phyloP scores from a whole-genome alignment of 2,888 invertebrate genomes.

The Nephrotoma appendiculata region DNA sequence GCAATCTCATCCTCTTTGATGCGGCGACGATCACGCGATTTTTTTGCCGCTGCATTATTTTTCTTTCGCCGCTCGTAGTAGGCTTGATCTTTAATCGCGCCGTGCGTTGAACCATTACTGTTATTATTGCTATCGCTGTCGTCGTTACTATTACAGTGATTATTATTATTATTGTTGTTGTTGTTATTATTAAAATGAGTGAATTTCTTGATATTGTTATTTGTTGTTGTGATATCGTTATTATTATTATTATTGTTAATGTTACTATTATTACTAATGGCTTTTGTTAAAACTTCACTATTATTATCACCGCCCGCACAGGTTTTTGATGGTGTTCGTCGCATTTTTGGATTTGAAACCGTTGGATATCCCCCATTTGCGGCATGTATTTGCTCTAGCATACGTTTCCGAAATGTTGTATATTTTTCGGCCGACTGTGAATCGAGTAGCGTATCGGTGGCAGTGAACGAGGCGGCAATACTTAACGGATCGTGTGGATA shows the following conservation, averaged over 20 bases:
- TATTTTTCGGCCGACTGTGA: slow-evolving; percentile 51
- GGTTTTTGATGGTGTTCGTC: slow-evolving; percentile 34
- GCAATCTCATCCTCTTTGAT: slow-evolving; percentile 87
- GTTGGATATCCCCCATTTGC: slow-evolving; percentile 42
- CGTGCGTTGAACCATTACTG: slow-evolving; percentile 8
- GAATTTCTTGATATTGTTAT: slow-evolving; percentile 8
- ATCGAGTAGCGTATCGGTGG: slow-evolving; percentile 36
- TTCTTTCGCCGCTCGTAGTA: slow-evolving; percentile 80
- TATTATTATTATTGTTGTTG: slow-evolving; percentile 13
- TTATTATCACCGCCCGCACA: slow-evolving; percentile 8
- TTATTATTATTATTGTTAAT: slow-evolving; percentile 17
- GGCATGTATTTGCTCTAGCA: slow-evolving; percentile 49
- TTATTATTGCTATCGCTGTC: slow-evolving; percentile 14
- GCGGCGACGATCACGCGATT: slow-evolving; percentile 78
- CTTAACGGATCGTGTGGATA: slow-evolving; percentile 55
- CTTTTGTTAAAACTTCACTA: not conserved
- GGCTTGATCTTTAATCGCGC: slow-evolving; percentile 49
- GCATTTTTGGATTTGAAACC: slow-evolving; percentile 55
- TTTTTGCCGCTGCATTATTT: slow-evolving; percentile 91
- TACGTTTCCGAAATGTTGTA: slow-evolving; percentile 51
- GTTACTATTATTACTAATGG: not conserved
- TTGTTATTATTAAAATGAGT: not conserved
- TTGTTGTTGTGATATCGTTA: slow-evolving; percentile 15
- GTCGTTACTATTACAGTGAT: not conserved
- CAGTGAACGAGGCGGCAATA: slow-evolving; percentile 41